phyloP scores from a whole-genome alignment of 2,888 invertebrate genomes.

The Liopterus haemorrhoidalis region DNA sequence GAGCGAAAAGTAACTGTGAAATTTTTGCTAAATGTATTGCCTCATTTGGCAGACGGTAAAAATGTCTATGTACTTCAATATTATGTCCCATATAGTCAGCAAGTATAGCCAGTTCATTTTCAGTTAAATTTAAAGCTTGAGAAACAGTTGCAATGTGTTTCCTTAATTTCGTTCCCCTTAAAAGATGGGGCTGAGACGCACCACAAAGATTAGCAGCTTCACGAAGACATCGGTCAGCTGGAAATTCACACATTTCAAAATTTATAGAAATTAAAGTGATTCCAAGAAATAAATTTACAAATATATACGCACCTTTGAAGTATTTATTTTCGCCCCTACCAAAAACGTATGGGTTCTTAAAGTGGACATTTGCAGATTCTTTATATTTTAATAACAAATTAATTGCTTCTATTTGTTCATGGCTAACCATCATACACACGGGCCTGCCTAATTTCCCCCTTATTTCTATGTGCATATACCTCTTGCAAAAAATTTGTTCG shows the following conservation, averaged over 20 bases:
- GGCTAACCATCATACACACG: constrained; percentile 1
- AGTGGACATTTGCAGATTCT: background rate
- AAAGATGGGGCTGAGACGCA: background rate
- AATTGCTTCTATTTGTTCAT: background rate
- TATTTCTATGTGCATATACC: constrained; percentile 1
- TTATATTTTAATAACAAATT: constrained; percentile 6
- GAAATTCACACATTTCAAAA: background rate
- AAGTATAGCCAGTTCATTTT: constrained; percentile 8
- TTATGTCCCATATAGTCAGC: constrained; percentile 6
- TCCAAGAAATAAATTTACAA: background rate
- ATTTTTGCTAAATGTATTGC: constrained; percentile 4
- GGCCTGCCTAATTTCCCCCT: constrained; percentile 5
- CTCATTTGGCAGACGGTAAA: constrained; percentile 1
- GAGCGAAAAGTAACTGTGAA: background rate
- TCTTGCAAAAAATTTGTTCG: background rate
- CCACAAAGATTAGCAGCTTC: constrained; percentile 1
- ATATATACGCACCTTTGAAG: background rate
- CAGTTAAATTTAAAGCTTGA: constrained; percentile 7
- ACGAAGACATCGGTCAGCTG: constrained; percentile 5
- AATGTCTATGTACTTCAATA: constrained; percentile 3
- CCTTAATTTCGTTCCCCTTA: constrained; percentile 1
- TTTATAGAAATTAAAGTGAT: background rate
- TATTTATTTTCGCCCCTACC: constrained; percentile 3
- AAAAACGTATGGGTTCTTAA: constrained; percentile 5
- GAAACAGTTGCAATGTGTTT: constrained; percentile 8